Evolutionary conservation across 2,888 invertebrate genomes (phyloP), one percentile per base, ranked within the genome.

Genomic region (Laothoe populi): DNA sequence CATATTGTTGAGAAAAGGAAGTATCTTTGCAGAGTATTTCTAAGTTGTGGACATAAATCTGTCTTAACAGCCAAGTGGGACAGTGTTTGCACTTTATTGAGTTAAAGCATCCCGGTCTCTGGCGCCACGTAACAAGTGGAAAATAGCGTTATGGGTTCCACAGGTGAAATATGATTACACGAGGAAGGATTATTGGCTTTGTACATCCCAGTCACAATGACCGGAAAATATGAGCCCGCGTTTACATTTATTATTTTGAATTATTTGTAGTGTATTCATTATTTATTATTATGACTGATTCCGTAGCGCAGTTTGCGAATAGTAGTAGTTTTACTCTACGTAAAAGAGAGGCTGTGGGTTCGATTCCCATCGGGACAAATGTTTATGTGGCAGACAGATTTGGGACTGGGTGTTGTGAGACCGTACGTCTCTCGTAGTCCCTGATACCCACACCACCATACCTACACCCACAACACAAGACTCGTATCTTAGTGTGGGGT

Each of bases 21-120:
- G 46, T 46, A 67, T 73, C 66, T 63, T 68, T 63, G 62, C 61
- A 64, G 59, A 49, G 59, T 67, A 67, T 69, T 66, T 69, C 69
- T 67, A 74, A 79, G 75, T 77, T 75, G 64, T 49, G 66, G 64
- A 70, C 71, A 78, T 79, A 78, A 79, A 79, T 79, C 77, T 72
- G 70, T 70, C 73, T 74, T 78, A 76, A 75, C 71, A 72, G 65
- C 72, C 71, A 72, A 65, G 66, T 64, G 73, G 75, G 75, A 77
- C 75, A 68, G 66, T 75, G 75, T 77, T 75, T 73, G 74, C 75
- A 71, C 73, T 70, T 78, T 78, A 77, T 79, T 78, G 75, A 74
- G 74, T 78, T 79, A 78, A 76, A 73, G 71, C 75, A 72, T 70
- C 69, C 71, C 68, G 57, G 46, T 44, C 57, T 60, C 53, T 23